Evolutionary conservation across 2,888 invertebrate species (phyloP).

Genomic region (Cheilosia scutellata): DNA sequence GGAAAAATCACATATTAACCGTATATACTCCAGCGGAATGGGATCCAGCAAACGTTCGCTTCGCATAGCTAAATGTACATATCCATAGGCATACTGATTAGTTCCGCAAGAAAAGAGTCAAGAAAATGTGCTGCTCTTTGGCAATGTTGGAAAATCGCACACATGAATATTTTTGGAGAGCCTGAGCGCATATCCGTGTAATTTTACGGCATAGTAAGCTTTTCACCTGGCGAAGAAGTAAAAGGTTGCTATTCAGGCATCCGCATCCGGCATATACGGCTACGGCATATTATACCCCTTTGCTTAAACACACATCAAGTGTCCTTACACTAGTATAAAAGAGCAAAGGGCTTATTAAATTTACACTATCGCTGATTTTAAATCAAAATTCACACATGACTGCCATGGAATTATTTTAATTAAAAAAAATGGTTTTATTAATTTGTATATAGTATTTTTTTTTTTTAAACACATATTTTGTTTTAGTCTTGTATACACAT

Average conservation of each 20-base stretch:
- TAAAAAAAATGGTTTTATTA: constrained; percentile 62
- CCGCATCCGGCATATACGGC: constrained; percentile 9
- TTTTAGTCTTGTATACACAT: constrained; percentile 41
- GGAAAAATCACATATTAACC: constrained; percentile 75
- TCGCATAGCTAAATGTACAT: not conserved
- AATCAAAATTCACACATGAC: constrained; percentile 75
- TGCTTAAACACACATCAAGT: constrained; percentile 74
- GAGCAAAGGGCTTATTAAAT: constrained; percentile 74
- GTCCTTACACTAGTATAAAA: constrained; percentile 72
- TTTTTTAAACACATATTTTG: constrained; percentile 53
- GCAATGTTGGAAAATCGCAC: constrained; percentile 65
- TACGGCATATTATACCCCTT: constrained; percentile 16
- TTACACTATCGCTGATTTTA: constrained; percentile 74
- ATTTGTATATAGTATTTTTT: constrained; percentile 43
- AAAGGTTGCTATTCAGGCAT: constrained; percentile 61
- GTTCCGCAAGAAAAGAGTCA: constrained; percentile 73
- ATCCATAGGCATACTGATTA: constrained; percentile 63
- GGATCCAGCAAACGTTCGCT: constrained; percentile 5
- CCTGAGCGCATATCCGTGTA: constrained; percentile 61
- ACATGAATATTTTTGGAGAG: constrained; percentile 67
- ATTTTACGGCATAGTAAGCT: constrained; percentile 73
- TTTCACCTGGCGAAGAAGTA: constrained; percentile 65
- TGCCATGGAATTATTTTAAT: constrained; percentile 73
- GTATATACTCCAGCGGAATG: constrained; percentile 28
- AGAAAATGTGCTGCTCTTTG: constrained; percentile 70